Base-by-base conservation (phyloP, 2,113 vertebrate species). In the Oncorhynchus clarkii region DNA sequence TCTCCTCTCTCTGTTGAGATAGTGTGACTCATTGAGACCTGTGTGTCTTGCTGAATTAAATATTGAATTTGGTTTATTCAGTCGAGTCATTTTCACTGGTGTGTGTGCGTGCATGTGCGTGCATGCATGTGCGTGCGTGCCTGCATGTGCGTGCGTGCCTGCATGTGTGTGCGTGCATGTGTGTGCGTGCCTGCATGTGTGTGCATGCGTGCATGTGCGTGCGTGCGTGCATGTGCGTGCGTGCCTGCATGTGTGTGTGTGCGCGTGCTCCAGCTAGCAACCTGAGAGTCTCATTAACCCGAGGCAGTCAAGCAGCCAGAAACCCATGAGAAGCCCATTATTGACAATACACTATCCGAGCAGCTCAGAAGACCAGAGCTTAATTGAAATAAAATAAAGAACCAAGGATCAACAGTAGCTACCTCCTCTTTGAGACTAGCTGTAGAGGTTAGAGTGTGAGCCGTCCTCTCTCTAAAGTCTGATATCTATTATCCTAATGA, bases 401-500 rank as follows among this genome's bases (percentile, higher is more conserved):
- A 9, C 39, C 22, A 57, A 20, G 18, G 49, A 67, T 48, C 48
- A 18, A 26, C 16, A 54, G 6, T 45, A 39, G 62, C 54, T 12
- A n/a, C 16, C 59, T 69, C 75, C 48, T 48, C 54, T 24, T 66
- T 26, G 34, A 65, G 18, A 39, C 7, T 14, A 68, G 60, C 54
- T 73, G 20, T 73, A 20, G 29, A 16, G 51, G 51, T 62, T 8
- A 24, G n/a, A 62, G 59, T 3, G 4, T 20, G 20, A 62, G 59
- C 18, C 4, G 1, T 54, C 51, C 5, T 62, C 54, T 57, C 5
- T 57, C 54, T 20, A 57, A 20, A 57, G 18, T 18, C 16, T 22
- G 7, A n/a, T 51, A 59, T 72, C 51, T n/a, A 27, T 39, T 31
- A 39, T 9, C n/a, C n/a, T 34, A 78, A 73, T 76, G 65, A 16